phyloP scores from a whole-genome alignment of 2,888 invertebrate species.

The Drosophila quasianomalipes region DNA sequence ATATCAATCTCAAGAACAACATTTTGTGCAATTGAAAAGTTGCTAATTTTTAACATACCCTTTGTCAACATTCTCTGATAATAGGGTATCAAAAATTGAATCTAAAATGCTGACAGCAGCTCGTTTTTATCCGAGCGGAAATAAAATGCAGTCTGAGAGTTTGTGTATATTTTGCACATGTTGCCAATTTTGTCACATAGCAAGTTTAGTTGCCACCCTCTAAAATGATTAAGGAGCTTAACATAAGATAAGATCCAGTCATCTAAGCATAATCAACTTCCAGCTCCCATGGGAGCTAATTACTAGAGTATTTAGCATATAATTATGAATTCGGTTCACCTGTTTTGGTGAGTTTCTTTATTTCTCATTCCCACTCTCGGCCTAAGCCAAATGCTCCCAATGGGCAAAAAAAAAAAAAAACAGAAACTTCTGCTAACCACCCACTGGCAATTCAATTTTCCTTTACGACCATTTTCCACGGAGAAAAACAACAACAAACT shows the following conservation, averaged over 20 bases:
- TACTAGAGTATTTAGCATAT: conserved; percentile 77
- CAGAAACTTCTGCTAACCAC: conserved; percentile 51
- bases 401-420: conserved; percentile 28
- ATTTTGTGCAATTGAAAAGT: background rate
- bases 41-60: background rate
- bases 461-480: conserved; percentile 63
- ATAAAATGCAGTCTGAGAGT: conserved; percentile 28
- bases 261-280: conserved; percentile 58
- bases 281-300: conserved; percentile 71
- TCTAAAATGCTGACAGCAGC: conserved; percentile 47
- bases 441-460: conserved; percentile 78
- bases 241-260: conserved; percentile 47
- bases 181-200: conserved; percentile 48
- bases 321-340: conserved; percentile 67
- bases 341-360: conserved; percentile 19
- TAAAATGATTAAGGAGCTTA: conserved; percentile 57
- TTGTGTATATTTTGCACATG: conserved; percentile 64
- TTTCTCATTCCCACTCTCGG: conserved; percentile 1
- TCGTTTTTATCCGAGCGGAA: conserved; percentile 28
- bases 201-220: conserved; percentile 19
- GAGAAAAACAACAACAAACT: conserved; percentile 35
- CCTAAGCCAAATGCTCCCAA: conserved; percentile 56
- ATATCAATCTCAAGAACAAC: background rate
- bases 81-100: conserved; percentile 18
- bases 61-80: fast-evolving